phyloP scores from a whole-genome alignment of 2,113 vertebrate species.

The Antechinus flavipes region DNA sequence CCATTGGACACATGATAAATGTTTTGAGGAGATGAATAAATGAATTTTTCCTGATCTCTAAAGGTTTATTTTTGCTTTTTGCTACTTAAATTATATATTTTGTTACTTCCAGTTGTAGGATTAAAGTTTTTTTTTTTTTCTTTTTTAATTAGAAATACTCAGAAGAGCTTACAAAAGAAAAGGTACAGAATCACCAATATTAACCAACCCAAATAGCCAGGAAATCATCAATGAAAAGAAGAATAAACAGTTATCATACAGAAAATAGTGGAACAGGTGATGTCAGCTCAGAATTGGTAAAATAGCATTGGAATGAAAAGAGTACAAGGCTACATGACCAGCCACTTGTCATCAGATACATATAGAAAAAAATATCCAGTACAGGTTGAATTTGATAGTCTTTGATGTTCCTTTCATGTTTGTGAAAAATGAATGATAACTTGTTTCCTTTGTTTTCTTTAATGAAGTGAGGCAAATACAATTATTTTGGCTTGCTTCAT shows the following conservation, averaged over 20 bases:
- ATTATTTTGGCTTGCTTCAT: background rate
- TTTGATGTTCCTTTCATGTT: too few species aligned
- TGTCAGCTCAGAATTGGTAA: background rate
- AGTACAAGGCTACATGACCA: background rate
- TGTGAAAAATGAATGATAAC: background rate
- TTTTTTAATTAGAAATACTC: background rate
- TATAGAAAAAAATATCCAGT: background rate
- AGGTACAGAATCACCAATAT: background rate
- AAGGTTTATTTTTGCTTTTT: background rate
- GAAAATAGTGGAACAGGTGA: background rate
- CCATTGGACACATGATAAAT: background rate
- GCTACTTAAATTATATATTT: background rate
- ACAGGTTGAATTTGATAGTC: background rate
- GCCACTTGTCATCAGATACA: too few species aligned
- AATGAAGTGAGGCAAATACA: background rate
- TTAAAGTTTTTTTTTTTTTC: background rate
- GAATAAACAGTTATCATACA: background rate
- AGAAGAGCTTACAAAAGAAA: background rate
- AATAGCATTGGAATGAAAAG: background rate
- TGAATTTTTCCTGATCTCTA: background rate
- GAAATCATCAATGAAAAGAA: background rate
- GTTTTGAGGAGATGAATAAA: background rate
- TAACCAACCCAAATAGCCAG: background rate
- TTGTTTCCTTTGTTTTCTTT: background rate
- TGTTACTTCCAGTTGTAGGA: background rate